Evolutionary conservation across 2,113 vertebrate species (phyloP).

Genomic region (Rhineura floridana): DNA sequence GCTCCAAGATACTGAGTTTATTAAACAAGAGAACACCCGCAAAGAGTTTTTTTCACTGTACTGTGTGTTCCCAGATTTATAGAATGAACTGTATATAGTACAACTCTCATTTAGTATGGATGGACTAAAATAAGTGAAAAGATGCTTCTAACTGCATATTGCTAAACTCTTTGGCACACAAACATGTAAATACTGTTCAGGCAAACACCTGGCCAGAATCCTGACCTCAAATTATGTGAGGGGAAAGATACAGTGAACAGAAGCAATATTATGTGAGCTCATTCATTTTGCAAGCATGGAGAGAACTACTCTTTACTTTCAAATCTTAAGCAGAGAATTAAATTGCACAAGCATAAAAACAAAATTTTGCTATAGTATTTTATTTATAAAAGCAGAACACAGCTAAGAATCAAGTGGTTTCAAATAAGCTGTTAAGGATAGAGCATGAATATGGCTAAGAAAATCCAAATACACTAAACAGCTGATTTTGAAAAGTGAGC

Average conservation of each 20-base stretch:
- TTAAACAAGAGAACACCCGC: background rate
- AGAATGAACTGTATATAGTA: background rate
- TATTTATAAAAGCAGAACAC: background rate
- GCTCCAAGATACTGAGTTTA: background rate
- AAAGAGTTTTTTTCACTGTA: background rate
- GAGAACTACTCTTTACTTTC: background rate
- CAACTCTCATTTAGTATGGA: background rate
- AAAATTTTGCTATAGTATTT: background rate
- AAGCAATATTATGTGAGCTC: background rate
- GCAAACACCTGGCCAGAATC: background rate
- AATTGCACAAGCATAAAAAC: background rate
- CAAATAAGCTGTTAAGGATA: no score
- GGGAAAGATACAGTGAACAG: background rate
- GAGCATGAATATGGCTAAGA: background rate
- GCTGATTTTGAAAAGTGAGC: background rate
- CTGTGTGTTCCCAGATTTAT: background rate
- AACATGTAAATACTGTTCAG: background rate
- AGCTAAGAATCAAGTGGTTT: background rate
- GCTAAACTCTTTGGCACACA: no score
- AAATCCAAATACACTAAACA: background rate
- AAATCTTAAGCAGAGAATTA: background rate
- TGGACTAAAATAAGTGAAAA: background rate
- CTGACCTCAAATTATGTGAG: background rate
- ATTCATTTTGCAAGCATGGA: background rate
- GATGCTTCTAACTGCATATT: background rate